phyloP scores from a whole-genome alignment of 2,113 vertebrate species.

The Tapirus terrestris region DNA sequence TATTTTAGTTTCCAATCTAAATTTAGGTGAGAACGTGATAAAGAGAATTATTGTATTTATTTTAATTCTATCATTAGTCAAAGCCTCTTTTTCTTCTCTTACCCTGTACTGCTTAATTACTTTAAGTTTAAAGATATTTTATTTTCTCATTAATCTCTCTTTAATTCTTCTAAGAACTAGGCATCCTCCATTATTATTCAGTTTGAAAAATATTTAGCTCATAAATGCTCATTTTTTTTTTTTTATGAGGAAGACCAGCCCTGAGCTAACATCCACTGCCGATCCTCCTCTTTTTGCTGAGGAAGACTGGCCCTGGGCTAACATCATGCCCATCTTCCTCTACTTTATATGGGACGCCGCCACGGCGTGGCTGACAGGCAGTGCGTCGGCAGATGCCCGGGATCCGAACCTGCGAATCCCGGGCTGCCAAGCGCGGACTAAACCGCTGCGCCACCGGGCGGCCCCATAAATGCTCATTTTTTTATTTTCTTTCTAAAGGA shows the following conservation, averaged over 20 bases:
- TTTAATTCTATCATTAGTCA: conserved; percentile 46
- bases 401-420: too few relatives aligned
- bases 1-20: conserved; percentile 39
- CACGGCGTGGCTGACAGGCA: too few relatives aligned
- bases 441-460: too few relatives aligned
- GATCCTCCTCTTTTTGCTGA: too few relatives aligned
- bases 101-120: conserved; percentile 5
- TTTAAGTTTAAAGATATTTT: background rate
- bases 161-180: background rate
- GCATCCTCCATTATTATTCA: background rate
- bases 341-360: too few relatives aligned
- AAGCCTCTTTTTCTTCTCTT: background rate
- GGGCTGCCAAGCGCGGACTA: too few relatives aligned
- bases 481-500: too few relatives aligned
- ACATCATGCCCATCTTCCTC: too few relatives aligned
- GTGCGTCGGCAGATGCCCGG: too few relatives aligned
- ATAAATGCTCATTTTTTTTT: background rate
- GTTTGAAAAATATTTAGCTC: background rate
- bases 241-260: too few relatives aligned
- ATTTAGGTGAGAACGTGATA: background rate
- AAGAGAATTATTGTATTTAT: background rate
- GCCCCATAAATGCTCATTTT: background rate
- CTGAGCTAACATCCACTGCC: too few relatives aligned
- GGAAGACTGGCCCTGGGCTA: too few relatives aligned
- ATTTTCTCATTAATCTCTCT: conserved; percentile 52